phyloP scores from a whole-genome alignment of 2,113 vertebrate genomes.

The Toxostoma redivivum region DNA sequence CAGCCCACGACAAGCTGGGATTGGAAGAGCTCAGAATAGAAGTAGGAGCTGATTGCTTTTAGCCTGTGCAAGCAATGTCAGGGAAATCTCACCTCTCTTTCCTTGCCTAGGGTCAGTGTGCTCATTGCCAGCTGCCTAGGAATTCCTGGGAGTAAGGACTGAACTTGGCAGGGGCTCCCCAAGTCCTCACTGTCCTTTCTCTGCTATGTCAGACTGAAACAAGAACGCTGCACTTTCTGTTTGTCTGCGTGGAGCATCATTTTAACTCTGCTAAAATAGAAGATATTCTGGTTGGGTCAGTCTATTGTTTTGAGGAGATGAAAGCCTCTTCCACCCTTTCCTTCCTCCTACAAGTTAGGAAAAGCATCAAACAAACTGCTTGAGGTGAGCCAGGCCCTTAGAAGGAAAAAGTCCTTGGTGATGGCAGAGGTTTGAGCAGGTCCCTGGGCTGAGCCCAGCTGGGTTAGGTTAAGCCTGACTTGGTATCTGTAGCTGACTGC shows the following conservation, averaged over 20 bases:
- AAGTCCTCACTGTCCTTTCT: not conserved
- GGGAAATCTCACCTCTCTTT: not conserved
- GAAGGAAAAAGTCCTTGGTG: not conserved
- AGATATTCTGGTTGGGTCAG: not conserved
- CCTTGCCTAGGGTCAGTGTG: not conserved
- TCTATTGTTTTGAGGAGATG: not conserved
- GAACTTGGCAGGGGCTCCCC: not conserved
- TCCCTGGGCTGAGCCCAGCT: not conserved
- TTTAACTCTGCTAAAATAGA: not conserved
- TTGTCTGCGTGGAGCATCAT: not conserved
- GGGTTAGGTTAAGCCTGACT: not conserved
- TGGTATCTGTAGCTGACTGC: not conserved
- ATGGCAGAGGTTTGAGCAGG: not conserved
- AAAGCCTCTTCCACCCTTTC: conserved; percentile 31
- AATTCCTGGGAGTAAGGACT: not conserved
- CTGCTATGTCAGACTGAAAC: not conserved
- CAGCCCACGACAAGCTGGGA: not conserved
- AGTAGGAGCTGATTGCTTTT: not conserved
- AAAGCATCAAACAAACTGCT: not conserved
- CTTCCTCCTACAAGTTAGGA: not conserved
- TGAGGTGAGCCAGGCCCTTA: not conserved
- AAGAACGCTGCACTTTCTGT: not conserved
- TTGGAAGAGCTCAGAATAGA: not conserved
- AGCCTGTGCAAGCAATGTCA: not conserved
- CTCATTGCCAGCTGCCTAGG: not conserved